These are phyloP conservation scores for Margarornis squamiger DNA, from an alignment of 2,797 vertebrate genomes.

Conservation along the genomic window DNA sequence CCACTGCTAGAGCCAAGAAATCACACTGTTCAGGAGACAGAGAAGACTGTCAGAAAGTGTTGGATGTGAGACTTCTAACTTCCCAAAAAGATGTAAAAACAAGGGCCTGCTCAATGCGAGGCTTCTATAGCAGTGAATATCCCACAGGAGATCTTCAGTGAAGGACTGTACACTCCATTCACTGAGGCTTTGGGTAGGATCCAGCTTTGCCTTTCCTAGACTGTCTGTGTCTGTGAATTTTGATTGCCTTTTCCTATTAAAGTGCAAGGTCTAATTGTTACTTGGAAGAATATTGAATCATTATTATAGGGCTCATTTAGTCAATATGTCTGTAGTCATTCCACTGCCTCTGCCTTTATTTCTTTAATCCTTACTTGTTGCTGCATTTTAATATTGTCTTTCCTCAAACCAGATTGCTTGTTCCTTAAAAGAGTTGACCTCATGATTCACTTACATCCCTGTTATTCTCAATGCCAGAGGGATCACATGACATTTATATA, in stretches of 20 bases:
- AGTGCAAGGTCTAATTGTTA: background rate
- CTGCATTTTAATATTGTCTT: background rate
- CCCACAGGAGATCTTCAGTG: background rate
- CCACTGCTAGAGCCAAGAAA: background rate
- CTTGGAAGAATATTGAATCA: background rate
- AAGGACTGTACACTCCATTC: background rate
- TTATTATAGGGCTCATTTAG: constrained; percentile 1
- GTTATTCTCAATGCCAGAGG: background rate
- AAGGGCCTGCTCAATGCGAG: background rate
- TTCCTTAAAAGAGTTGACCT: background rate
- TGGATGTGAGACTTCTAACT: background rate
- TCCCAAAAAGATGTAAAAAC: background rate
- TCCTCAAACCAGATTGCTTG: background rate
- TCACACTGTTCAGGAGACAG: background rate
- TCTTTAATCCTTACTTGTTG: background rate
- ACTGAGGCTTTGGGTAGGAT: background rate
- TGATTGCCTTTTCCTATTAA: background rate
- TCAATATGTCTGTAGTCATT: background rate
- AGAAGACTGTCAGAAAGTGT: background rate
- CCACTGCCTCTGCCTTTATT: background rate
- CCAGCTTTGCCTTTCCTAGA: background rate
- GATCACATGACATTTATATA: background rate
- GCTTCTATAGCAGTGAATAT: background rate
- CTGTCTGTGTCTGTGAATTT: background rate
- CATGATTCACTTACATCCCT: background rate